These are phyloP conservation scores for Candoia aspera DNA, from an alignment of 2,113 vertebrate genomes.

Conservation along the genomic window DNA sequence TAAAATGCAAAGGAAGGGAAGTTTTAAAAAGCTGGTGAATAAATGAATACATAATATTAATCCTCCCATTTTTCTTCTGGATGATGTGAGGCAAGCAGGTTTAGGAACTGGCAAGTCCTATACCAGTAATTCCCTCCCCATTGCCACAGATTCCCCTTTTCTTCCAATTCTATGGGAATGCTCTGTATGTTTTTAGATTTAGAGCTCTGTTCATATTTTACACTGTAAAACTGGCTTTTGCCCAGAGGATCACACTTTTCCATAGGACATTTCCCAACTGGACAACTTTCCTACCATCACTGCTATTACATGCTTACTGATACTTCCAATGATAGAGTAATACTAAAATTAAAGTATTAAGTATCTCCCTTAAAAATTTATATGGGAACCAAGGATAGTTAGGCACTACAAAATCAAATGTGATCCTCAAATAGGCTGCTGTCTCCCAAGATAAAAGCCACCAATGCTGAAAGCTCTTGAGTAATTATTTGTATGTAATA, in stretches of 20 bases:
- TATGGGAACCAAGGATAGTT: neutral
- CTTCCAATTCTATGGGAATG: neutral
- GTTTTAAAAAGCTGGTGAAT: neutral
- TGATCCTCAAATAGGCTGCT: neutral
- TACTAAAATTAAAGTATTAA: neutral
- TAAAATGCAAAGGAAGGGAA: neutral
- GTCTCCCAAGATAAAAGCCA: constrained; percentile 34
- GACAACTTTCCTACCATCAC: neutral
- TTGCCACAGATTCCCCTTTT: neutral
- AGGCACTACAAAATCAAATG: neutral
- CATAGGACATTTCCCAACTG: neutral
- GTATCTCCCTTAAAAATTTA: neutral
- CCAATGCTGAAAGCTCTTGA: neutral
- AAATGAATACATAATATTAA: neutral
- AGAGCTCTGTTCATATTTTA: neutral
- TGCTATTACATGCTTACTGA: neutral
- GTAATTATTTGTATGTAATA: neutral
- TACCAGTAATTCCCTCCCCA: neutral
- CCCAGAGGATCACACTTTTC: neutral
- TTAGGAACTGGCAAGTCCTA: neutral
- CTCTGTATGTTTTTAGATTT: neutral
- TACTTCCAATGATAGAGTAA: neutral
- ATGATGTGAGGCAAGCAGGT: neutral
- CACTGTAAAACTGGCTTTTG: constrained; percentile 5
- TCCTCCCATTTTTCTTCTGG: too few relatives aligned